A percentile compares a stretch with the other conserved stretches of the same genome.
phyloP scores from a whole-genome alignment of 2,113 vertebrate species.

The Myanophis thanlyinensis region DNA sequence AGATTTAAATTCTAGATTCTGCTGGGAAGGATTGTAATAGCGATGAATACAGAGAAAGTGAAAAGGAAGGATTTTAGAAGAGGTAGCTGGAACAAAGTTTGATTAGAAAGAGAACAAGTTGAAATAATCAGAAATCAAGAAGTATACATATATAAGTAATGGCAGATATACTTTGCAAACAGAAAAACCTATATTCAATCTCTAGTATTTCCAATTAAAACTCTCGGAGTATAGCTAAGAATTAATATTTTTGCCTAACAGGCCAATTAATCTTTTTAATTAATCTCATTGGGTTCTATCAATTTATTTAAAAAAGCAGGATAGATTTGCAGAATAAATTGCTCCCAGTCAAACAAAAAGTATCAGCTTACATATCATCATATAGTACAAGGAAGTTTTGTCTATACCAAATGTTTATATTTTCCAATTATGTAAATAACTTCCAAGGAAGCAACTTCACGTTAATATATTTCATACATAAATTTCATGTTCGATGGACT shows the following conservation, averaged over 20 bases:
- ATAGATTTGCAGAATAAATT: not conserved
- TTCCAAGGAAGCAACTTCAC: not conserved
- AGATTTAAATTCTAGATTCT: not conserved
- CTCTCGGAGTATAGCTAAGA: not conserved
- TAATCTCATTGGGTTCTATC: not conserved
- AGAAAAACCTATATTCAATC: not conserved
- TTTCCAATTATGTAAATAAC: not conserved
- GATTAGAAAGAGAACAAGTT: not conserved
- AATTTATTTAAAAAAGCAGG: not conserved
- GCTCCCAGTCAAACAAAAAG: not conserved
- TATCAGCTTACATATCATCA: not conserved
- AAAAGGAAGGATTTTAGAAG: not conserved
- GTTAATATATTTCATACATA: conserved; percentile 1
- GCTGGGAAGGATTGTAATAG: not conserved
- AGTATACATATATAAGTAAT: not conserved
- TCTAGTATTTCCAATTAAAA: not conserved
- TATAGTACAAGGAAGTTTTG: not conserved
- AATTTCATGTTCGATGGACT: not conserved
- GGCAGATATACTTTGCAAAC: not conserved
- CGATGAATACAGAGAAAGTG: not conserved
- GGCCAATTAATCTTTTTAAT: not conserved
- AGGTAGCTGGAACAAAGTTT: not conserved
- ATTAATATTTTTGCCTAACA: not conserved
- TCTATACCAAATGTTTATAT: not conserved
- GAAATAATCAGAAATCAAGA: not conserved